Evolutionary conservation across 2,888 invertebrate species (phyloP), one percentile per base, ranked within the genome.

Genomic region (Anagyrus pseudococci): DNA sequence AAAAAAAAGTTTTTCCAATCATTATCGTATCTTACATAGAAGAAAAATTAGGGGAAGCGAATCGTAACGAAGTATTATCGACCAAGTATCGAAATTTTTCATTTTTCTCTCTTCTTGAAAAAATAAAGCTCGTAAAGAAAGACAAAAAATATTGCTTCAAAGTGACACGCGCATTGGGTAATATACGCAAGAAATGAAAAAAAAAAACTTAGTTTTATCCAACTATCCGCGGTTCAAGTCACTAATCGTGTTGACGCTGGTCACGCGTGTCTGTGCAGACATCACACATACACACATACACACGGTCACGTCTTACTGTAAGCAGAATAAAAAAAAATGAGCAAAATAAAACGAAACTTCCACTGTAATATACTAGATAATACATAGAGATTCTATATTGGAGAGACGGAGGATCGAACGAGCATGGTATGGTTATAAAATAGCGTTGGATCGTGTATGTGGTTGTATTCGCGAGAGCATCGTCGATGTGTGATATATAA

Each of bases 351-450:
- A 69, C 61, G 64, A 69, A 52, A 64, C 68, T 72, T 71, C 66
- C 68, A 71, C 69, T 75, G 75, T 74, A 75, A 75, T 68, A 74
- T 74, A 73, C 61, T 75, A 74, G 72, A 64, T 62, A 58, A 57
- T 58, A 64, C 49, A 62, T 55, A 66, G 48, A 66, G 62, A 62
- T 61, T 65, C 54, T 65, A 62, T 58, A 65, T 55, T n/a, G 37
- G 23, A 44, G 23, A 55, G 22, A 60, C 41, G n/a, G 59, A 25
- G 19, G 47, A 52, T 23, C 41, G 37, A 46, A 52, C 26, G 22
- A 52, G 37, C 41, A n/a, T 4, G 41, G 37, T 4, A 29, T 10
- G 8, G 33, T 37, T 37, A 37, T 37, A 2, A n/a, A n/a, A n/a
- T n/a, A n/a, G n/a, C n/a, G n/a, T n/a, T n/a, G n/a, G 49, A 58